phyloP scores from a whole-genome alignment of 2,888 invertebrate species.

The Callyntrura sp. region DNA sequence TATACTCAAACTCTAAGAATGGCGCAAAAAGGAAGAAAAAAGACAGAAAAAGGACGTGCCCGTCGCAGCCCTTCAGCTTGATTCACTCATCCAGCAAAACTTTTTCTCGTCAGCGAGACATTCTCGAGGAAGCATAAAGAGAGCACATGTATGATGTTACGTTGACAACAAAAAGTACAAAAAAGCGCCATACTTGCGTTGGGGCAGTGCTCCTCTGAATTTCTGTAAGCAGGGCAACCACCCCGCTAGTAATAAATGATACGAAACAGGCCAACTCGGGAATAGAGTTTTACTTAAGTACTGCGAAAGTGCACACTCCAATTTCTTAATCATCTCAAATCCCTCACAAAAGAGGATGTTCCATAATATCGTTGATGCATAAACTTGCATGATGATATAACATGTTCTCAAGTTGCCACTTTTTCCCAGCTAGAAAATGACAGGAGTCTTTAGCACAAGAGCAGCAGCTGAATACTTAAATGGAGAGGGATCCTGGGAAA shows the following conservation, averaged over 20 bases:
- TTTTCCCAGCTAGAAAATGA: neutral
- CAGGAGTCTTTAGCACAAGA: neutral
- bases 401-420: too few relatives aligned
- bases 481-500: neutral
- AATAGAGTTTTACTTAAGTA: neutral
- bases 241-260: neutral
- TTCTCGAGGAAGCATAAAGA: slow-evolving; percentile 32
- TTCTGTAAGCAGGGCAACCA: slow-evolving; percentile 5
- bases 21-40: neutral
- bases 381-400: too few relatives aligned
- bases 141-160: slow-evolving; percentile 31
- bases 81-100: slow-evolving; percentile 35
- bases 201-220: neutral
- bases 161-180: neutral
- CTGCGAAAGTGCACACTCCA: neutral
- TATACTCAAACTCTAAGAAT: neutral
- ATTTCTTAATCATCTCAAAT: neutral
- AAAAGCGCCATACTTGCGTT: neutral
- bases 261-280: too few relatives aligned
- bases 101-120: slow-evolving; percentile 67
- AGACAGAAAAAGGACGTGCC: slow-evolving; percentile 65
- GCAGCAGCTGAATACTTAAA: neutral
- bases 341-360: too few relatives aligned
- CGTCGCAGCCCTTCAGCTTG: slow-evolving; percentile 72
- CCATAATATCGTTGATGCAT: too few relatives aligned